Base-by-base conservation (phyloP, 30 jellyfish, hydroid and myxozoan species). In the Chrysaora quinquecirrha region DNA sequence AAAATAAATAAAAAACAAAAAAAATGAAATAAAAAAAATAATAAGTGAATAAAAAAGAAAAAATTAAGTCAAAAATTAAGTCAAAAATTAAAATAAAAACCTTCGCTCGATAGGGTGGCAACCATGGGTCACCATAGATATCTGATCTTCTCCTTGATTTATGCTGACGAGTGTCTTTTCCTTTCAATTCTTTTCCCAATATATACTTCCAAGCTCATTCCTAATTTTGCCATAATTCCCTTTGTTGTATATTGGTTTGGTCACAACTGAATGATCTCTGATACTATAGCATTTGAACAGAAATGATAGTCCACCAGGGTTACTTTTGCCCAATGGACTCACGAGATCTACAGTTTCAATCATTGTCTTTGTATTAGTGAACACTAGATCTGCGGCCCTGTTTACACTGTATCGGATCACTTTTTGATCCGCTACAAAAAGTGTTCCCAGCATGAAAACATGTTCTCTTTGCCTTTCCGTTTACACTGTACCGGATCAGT, bases 251-350 rank as follows among this genome's bases (percentile, higher is more conserved):
- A 29, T 27, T 34, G 69, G 88, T 22, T 63, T 60, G 30, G 63
- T 34, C 35, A 65, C 54, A 61, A 19, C 48, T 60, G 65, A 27
- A 0, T 16, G 24, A 14, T 34, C 67, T n/a, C 34, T 21, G 31
- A 60, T 11, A 60, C 52, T 34, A 33, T 58, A 76, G 79, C 71
- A 61, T 61, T 76, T 49, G 77, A 50, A 75, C 66, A 60, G 34
- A 75, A 75, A 75, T 50, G 46, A 50, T 25, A 75, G 20, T 10
- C 76, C 87, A 56, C 76, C 34, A 61, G 60, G 88, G 71, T 76
- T 52, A 30, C 85, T 73, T 63, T 73, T 73, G 24, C 85, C 85
- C 54, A 73, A 24, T 48, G 73, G 73, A 48, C 71, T 29, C 29
- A 16, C 30, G 9, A 52, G n/a, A 12, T 34, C 65, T 7, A 73